Evolutionary conservation across 2,113 vertebrate genomes (phyloP).

Genomic region (Gadus macrocephalus): DNA sequence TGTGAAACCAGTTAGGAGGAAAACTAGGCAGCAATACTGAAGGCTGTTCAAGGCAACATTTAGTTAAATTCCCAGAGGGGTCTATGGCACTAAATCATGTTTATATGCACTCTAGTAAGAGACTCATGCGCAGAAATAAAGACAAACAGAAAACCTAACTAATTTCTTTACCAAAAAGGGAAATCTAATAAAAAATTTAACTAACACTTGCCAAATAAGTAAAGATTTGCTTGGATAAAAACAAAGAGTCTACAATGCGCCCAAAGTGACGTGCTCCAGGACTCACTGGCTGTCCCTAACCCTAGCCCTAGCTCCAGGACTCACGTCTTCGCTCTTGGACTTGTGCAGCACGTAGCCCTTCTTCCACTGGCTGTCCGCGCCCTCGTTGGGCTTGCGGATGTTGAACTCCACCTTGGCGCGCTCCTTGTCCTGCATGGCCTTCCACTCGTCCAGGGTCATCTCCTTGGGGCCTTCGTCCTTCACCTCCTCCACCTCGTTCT

Average conservation of each 20-base stretch:
- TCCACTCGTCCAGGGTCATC: conserved; percentile 99
- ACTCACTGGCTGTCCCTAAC: too few species aligned
- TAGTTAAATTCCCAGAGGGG: too few species aligned
- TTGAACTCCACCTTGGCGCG: conserved; percentile 97
- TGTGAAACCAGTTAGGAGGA: too few species aligned
- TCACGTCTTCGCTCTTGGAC: conserved; percentile 96
- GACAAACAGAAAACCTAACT: too few species aligned
- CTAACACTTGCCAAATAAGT: neutral
- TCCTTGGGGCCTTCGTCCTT: conserved; percentile 96
- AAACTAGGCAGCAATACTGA: too few species aligned
- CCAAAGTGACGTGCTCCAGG: neutral
- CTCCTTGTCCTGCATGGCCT: conserved; percentile 98
- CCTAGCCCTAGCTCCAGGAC: conserved; percentile 14
- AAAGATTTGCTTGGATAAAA: neutral
- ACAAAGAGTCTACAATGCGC: neutral
- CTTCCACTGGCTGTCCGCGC: conserved; percentile 96
- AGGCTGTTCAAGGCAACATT: too few species aligned
- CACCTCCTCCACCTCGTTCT: conserved; percentile 94
- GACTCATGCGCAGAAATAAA: too few species aligned
- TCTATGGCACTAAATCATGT: too few species aligned
- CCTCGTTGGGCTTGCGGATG: conserved; percentile 98
- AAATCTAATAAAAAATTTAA: neutral
- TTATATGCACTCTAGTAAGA: too few species aligned
- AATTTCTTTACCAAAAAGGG: neutral
- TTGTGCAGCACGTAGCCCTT: conserved; percentile 98